A percentile compares a stretch with the other conserved stretches of the same genome.
Evolutionary conservation across 2,888 invertebrate species (phyloP).

Genomic region (Lycia hirtaria): DNA sequence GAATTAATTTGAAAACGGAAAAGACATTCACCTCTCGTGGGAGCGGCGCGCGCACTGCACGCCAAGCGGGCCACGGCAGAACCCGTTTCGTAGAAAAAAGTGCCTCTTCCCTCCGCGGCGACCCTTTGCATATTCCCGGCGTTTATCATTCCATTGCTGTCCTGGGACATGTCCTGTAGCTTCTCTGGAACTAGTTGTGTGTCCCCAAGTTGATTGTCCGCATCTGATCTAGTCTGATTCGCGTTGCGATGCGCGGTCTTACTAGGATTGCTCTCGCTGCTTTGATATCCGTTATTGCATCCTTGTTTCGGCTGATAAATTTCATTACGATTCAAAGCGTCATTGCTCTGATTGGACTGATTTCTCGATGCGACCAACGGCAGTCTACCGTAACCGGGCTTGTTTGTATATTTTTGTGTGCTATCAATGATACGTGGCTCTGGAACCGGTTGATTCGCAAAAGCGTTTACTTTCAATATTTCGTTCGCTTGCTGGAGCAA

Average conservation of each 20-base stretch:
- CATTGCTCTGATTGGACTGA: constrained; percentile 45
- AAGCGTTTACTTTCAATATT: constrained; percentile 79
- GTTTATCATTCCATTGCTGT: constrained; percentile 70
- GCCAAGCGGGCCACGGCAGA: constrained; percentile 84
- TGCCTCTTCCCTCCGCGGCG: constrained; percentile 76
- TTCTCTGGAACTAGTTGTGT: constrained; percentile 80
- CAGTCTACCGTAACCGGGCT: constrained; percentile 69
- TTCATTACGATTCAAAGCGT: constrained; percentile 12
- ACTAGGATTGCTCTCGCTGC: constrained; percentile 45
- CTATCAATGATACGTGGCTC: constrained; percentile 68
- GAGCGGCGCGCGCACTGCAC: constrained; percentile 85
- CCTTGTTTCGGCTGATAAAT: constrained; percentile 17
- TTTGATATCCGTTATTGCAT: constrained; percentile 30
- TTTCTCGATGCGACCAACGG: constrained; percentile 62
- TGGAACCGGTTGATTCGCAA: constrained; percentile 61
- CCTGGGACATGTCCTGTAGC: constrained; percentile 65
- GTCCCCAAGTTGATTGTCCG: constrained; percentile 65
- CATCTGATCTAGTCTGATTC: constrained; percentile 42
- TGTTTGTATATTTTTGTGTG: constrained; percentile 67
- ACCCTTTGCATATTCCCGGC: constrained; percentile 78
- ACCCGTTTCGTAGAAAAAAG: constrained; percentile 87
- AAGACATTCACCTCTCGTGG: constrained; percentile 82
- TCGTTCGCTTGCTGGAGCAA: constrained; percentile 78
- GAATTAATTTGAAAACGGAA: constrained; percentile 57
- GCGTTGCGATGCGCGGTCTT: constrained; percentile 52